These are phyloP conservation scores for Lepus oiostolus DNA, from an alignment of 2,797 vertebrate species.

Conservation along the genomic window DNA sequence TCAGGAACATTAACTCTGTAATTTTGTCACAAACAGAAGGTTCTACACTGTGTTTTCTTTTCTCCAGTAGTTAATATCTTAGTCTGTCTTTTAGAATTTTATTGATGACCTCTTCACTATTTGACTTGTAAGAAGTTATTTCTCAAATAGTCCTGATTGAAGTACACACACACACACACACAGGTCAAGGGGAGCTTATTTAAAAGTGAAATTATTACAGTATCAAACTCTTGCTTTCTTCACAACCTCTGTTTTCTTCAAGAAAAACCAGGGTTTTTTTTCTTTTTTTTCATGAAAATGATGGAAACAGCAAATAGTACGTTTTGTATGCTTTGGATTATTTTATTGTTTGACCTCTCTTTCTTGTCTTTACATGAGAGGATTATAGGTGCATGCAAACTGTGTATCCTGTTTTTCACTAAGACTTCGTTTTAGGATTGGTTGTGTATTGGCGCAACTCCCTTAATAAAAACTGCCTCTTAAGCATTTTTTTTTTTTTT, in stretches of 20 bases:
- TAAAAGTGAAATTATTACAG: constrained; percentile 83
- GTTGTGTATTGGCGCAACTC: constrained; percentile 28
- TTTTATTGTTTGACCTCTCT: constrained; percentile 15
- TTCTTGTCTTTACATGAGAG: background rate
- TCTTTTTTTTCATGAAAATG: background rate
- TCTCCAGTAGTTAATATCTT: constrained; percentile 85
- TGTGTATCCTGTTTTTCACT: constrained; percentile 25
- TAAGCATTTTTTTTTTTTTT: constrained; percentile 56
- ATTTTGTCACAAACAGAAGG: constrained; percentile 92
- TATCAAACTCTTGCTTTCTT: background rate
- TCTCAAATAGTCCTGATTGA: constrained; percentile 83
- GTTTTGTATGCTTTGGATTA: background rate
- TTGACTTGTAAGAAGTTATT: constrained; percentile 80
- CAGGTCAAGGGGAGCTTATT: constrained; percentile 38
- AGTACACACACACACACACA: background rate
- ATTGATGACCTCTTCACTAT: constrained; percentile 82
- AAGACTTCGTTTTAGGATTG: constrained; percentile 78
- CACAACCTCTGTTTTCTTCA: constrained; percentile 1
- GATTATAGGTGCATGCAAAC: background rate
- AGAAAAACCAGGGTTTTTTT: background rate
- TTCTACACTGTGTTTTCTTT: constrained; percentile 88
- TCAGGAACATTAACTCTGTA: constrained; percentile 91
- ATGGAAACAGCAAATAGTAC: background rate
- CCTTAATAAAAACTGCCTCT: constrained; percentile 71
- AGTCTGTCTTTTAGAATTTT: constrained; percentile 84